A percentile compares a stretch with the other conserved stretches of the same genome.
Conservation (phyloP, 1,140 invertebrate species). For the Hetaerina americana region DNA sequence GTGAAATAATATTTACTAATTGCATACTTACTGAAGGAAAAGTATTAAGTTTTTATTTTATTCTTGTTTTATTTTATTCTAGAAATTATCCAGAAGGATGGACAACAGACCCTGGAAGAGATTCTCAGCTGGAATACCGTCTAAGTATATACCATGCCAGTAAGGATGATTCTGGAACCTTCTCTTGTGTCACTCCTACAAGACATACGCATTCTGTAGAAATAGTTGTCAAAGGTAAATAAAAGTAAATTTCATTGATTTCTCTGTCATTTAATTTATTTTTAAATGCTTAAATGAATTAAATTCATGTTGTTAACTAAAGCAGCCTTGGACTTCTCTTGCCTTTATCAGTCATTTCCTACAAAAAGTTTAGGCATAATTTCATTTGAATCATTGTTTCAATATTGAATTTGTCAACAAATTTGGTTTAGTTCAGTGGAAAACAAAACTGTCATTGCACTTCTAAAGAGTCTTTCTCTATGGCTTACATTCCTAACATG, state of each 20-base stretch:
- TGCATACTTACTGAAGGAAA: background rate
- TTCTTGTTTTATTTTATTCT: slow-evolving; percentile 14
- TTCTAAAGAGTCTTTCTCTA: too few species aligned
- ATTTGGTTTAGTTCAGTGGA: too few species aligned
- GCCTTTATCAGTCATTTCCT: too few species aligned
- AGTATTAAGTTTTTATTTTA: background rate
- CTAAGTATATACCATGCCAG: slow-evolving; percentile 64
- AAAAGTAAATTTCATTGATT: background rate
- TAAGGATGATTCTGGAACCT: slow-evolving; percentile 64
- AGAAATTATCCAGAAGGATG: slow-evolving; percentile 69
- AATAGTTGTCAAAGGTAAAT: slow-evolving; percentile 57
- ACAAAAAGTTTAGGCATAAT: too few species aligned
- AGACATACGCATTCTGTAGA: slow-evolving; percentile 64
- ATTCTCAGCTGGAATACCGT: slow-evolving; percentile 65
- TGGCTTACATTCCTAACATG: too few species aligned
- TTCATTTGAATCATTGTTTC: too few species aligned
- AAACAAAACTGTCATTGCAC: too few species aligned
- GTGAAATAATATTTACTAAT: background rate
- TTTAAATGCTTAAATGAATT: background rate
- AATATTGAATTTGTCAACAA: too few species aligned
- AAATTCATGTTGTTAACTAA: too few species aligned
- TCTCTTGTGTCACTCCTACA: slow-evolving; percentile 68
- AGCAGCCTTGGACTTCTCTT: too few species aligned
- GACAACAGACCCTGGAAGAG: slow-evolving; percentile 63
- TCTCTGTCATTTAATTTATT: background rate